Base-by-base conservation (phyloP, 2,113 vertebrate genomes). In the Callipepla squamata region DNA sequence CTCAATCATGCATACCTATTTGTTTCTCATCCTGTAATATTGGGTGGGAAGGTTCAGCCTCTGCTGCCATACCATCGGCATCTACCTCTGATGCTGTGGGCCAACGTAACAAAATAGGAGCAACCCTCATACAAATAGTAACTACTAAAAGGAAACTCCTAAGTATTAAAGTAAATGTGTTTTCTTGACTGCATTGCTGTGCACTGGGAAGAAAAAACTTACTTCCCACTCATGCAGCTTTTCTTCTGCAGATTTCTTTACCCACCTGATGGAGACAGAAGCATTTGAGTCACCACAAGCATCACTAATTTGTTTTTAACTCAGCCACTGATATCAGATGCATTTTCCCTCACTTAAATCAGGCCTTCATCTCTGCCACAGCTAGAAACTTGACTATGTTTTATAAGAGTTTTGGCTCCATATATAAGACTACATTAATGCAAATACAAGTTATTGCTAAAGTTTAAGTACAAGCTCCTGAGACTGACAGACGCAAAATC, bases 81-180 rank as follows among this genome's bases (percentile, higher is more conserved):
- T 30, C 30, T 9, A 57, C 53, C 30, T 57, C 30, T 32, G 28
- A 57, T 57, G 30, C 11, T 32, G 17, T 32, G 30, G 30, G 30
- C 15, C 28, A 57, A 19, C 10, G 18, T 10, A 18, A 32, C 17
- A 32, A 57, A 32, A 57, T 32, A 19, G 30, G 30, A 57, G 53
- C 28, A 57, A 32, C 53, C 9, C 53, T 57, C 53, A 92, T 90
- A 63, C 34, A 85, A 53, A 66, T 18, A 85, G 25, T 28, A 72
- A 86, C 26, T 89, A 96, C 53, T 85, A 78, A 95, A 87, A 82
- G n/a, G 74, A 92, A 82, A 94, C 69, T 45, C 40, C 21, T 76
- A 20, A 15, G 13, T 36, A 63, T 45, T 74, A 75, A 55, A 42
- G 7, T 32, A 66, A 2, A 2, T 42, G 58, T 62, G 55, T 74